Evolutionary conservation across 2,113 vertebrate genomes (phyloP), one percentile per base, ranked within the genome.

Genomic region (Bubalus kerabau): DNA sequence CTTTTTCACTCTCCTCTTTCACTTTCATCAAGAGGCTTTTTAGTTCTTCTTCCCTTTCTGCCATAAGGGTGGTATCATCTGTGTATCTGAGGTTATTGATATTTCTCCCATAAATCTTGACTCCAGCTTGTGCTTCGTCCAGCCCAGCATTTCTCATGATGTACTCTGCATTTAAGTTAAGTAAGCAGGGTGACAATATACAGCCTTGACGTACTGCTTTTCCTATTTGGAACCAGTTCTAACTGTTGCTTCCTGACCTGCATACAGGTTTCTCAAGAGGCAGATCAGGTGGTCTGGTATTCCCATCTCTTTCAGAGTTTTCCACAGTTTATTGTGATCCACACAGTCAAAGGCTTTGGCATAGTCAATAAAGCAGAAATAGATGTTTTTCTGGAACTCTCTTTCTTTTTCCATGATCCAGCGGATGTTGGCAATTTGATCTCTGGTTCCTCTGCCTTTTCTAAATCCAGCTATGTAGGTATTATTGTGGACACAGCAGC

Each of bases 141-240:
- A 36, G 64, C n/a, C 9, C 11, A 9, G 64, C 9, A 5, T 71
- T 71, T 71, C 1, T 0, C 0, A 1, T 71, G n/a, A 36, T 21
- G 8, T n/a, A n/a, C 17, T 36, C n/a, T 21, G n/a, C 64, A 11
- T 11, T 0, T 10, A 21, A 36, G 64, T 36, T 67, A 67, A 67
- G 21, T 21, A 67, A 67, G 4, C n/a, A 67, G 28, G 17, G 17
- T 67, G n/a, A 67, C 17, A 67, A 67, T 67, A 67, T 2, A 36
- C 17, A 67, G 64, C 8, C 64, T 67, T 67, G 32, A 67, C 0
- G 0, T 36, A n/a, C 16, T 67, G 17, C 64, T 67, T 67, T 67
- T 9, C n/a, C 32, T 11, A 36, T 67, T 67, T 67, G 32, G 32
- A n/a, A 21, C 64, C 32, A 11, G 8, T 36, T 67, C 17, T 67